Percentiles rank a stretch among this genome's conserved stretches.
Conservation (phyloP, 2,888 invertebrate species). For the Ecliptopera silaceata region DNA sequence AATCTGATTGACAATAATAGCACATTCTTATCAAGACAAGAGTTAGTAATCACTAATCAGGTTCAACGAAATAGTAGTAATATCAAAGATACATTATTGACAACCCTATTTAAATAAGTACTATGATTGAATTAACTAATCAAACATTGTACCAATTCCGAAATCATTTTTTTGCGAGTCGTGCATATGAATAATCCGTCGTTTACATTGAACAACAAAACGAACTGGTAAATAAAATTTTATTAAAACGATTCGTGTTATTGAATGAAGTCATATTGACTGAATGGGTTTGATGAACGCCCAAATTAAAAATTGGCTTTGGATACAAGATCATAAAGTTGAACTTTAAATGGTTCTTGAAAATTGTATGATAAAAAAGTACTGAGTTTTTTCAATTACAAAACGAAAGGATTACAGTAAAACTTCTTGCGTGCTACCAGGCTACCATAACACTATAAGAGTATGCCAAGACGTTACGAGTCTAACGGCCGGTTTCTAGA, state of each 20-base stretch:
- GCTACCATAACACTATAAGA: constrained; percentile 11
- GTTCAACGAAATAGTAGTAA: too few relatives aligned
- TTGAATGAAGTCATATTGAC: not conserved
- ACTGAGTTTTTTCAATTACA: constrained; percentile 16
- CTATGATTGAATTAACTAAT: too few relatives aligned
- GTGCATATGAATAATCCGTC: not conserved
- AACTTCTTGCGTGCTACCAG: constrained; percentile 22
- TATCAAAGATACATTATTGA: not conserved
- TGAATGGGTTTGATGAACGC: not conserved
- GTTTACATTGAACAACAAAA: not conserved
- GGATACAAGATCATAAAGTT: not conserved
- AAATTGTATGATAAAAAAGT: not conserved
- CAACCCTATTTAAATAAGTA: not conserved
- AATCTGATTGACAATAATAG: too few relatives aligned
- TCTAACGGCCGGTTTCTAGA: too few relatives aligned
- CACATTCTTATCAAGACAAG: too few relatives aligned
- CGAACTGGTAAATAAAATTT: not conserved
- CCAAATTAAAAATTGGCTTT: not conserved
- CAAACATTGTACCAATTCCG: too few relatives aligned
- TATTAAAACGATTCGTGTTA: not conserved
- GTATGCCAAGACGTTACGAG: not conserved
- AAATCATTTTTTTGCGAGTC: not conserved
- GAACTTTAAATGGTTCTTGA: not conserved
- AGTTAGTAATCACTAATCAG: too few relatives aligned
- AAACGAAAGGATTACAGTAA: constrained; percentile 13